Evolutionary conservation across 2,113 vertebrate genomes (phyloP), one percentile per base, ranked within the genome.

Genomic region (Caretta caretta): DNA sequence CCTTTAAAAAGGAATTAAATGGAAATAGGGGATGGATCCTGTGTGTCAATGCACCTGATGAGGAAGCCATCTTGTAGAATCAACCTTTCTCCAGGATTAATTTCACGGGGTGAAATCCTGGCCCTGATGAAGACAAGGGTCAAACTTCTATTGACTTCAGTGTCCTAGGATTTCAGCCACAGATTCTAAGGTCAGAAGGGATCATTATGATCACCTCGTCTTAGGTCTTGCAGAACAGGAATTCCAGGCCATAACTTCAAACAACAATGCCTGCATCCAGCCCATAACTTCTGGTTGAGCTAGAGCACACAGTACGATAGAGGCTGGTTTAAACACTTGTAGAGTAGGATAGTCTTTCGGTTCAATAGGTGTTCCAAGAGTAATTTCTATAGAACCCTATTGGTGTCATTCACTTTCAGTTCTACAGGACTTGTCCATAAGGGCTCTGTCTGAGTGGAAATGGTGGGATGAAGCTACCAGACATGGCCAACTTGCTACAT

Each of bases 1-100:
- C 1, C 89, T 87, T 57, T 42, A 84, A 78, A 17, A 29, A 1
- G 0, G 76, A 83, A 5, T 1, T 1, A 16, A 50, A 69, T 75
- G 83, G 48, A 0, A 0, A 12, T 19, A 85, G 29, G 87, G 59
- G 85, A 22, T 59, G 2, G 2, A 35, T 56, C 86, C 80, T 49
- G 4, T 0, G 0, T n/a, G n/a, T 72, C 35, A 72, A 38, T 19
- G 16, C 31, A 72, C 65, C 17, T 38, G 54, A 83, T 83, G 85
- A 62, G 22, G 57, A 53, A 62, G 2, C 25, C 82, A 75, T 4
- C 5, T 38, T 35, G 57, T 11, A 5, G 46, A 92, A 57, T 54
- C 19, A 25, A 17, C 54, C 53, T 78, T 48, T 86, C 22, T 35
- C 14, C 25, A 78, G 75, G 25, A 25, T 38, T 38, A n/a, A 72